Evolutionary conservation across 1,140 invertebrate species (phyloP).

Genomic region (Drosophila truncata): DNA sequence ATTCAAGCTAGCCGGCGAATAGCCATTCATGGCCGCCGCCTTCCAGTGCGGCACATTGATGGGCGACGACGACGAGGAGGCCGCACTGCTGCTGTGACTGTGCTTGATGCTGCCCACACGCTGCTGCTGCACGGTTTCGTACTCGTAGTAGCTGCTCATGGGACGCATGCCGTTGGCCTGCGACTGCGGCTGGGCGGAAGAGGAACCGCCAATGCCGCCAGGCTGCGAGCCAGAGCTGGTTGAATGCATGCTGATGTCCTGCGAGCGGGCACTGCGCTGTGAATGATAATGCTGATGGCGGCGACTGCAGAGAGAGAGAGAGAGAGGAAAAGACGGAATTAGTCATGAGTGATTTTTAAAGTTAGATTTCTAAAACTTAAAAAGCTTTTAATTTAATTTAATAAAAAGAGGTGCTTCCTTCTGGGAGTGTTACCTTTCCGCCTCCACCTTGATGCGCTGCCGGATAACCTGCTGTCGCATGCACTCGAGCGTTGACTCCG

Average conservation of each 20-base stretch:
- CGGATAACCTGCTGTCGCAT: conserved; percentile 90
- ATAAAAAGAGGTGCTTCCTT: background rate
- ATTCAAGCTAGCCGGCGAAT: conserved; percentile 68
- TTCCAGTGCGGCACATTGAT: conserved; percentile 82
- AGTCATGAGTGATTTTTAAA: background rate
- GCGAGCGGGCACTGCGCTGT: conserved; percentile 89
- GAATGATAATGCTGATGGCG: conserved; percentile 91
- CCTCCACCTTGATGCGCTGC: conserved; percentile 90
- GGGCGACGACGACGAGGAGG: conserved; percentile 52
- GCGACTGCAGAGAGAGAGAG: conserved; percentile 85
- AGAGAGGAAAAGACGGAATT: conserved; percentile 17
- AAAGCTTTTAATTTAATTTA: background rate
- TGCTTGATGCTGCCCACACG: conserved; percentile 84
- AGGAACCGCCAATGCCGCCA: background rate
- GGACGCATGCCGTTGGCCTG: conserved; percentile 86
- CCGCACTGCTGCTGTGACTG: conserved; percentile 59
- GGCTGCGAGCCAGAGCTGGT: conserved; percentile 47
- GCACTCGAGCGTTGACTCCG: conserved; percentile 90
- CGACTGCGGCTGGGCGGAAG: conserved; percentile 14
- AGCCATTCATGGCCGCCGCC: conserved; percentile 73
- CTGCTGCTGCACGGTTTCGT: conserved; percentile 90
- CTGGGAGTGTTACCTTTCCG: conserved; percentile 88
- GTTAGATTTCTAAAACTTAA: too few species aligned
- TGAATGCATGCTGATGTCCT: conserved; percentile 85
- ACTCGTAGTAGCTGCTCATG: conserved; percentile 93